Evolutionary conservation across 2,797 vertebrate species (phyloP), one percentile per base, ranked within the genome.

Genomic region (Stomatorhinus walkeri): DNA sequence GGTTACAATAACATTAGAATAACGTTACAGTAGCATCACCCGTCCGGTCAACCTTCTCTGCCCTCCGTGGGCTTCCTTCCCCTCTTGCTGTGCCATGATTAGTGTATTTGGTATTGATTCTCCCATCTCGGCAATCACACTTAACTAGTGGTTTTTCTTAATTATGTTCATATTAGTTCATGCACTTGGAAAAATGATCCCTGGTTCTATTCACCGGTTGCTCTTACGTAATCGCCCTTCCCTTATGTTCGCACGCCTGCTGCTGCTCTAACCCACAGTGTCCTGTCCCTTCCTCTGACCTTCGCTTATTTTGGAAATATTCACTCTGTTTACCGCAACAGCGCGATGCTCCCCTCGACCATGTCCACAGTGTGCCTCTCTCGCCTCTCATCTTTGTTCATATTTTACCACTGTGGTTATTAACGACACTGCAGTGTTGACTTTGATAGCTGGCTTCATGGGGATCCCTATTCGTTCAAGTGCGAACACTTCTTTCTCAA

Each of bases 191-290:
- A 76, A 64, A 22, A 14, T 86, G 14, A 51, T 59, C 81, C 9
- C 1, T 56, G 4, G 8, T 61, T 68, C 59, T 51, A 22, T 40
- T 85, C 24, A 56, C 46, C 76, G 14, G 22, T 28, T 89, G 64
- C 46, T 76, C 52, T 68, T 86, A 16, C 52, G 14, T 72, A 32
- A 48, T 85, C 32, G 19, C 64, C 52, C 48, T 52, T 49, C 87
- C 86, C 54, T 90, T 93, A 91, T 93, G 91, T 94, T 94, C 92
- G 92, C 90, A 93, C 94, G 89, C 90, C 92, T 91, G 89, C 59
- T 85, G 87, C 87, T 89, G 54, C 89, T 90, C 46, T 89, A 59
- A 83, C 43, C 0, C 51, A 0, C 40, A 85, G 90, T 84, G 81
- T 84, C 81, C n/a, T 22, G 24, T 84, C 81, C 9, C 49, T 8